Evolutionary conservation across 2,888 invertebrate genomes (phyloP), one percentile per base, ranked within the genome.

Genomic region (Charanyca ferruginea): DNA sequence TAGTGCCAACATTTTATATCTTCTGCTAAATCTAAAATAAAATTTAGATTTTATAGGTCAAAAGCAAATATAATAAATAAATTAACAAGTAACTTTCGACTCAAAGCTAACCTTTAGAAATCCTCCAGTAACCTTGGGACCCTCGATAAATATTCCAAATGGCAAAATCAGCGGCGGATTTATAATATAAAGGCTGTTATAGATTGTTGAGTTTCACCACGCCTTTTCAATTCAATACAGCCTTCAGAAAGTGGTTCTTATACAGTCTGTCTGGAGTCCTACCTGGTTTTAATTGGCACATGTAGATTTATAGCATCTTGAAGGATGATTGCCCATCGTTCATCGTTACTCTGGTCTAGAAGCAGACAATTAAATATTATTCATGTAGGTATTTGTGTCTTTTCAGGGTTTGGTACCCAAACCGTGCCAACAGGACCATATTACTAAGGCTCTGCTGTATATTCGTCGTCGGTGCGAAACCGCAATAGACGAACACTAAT

Each of bases 111-210:
- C 23, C 25, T 53, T 25, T 11, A 44, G 35, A 44, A n/a, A n/a
- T 28, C 6, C 11, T 49, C 25, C 22, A 25, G 8, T 22, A 47
- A 32, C 28, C 35, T 20, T 42, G 9, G 25, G 42, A 20, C 13
- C 67, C 6, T 63, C 38, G 25, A 71, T 67, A 67, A 63, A 59
- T 73, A 55, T 59, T 73, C 18, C 32, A 44, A 67, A 62, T 59
- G 32, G 52, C 13, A 28, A 52, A 54, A 60, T 52, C 38, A 47
- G n/a, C 18, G 11, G 38, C 22, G 32, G 28, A 58, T 49, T 67
- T 67, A 53, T 44, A 28, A 28, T 47, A 44, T 38, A 47, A 49
- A 45, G 25, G 52, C n/a, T 9, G 53, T 18, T 35, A 28, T 20
- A 49, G 44, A 51, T 44, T 28, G 58, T 35, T 60, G 18, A 44